phyloP scores from a whole-genome alignment of 1,140 invertebrate species.

The Drosophila kohkoa region DNA sequence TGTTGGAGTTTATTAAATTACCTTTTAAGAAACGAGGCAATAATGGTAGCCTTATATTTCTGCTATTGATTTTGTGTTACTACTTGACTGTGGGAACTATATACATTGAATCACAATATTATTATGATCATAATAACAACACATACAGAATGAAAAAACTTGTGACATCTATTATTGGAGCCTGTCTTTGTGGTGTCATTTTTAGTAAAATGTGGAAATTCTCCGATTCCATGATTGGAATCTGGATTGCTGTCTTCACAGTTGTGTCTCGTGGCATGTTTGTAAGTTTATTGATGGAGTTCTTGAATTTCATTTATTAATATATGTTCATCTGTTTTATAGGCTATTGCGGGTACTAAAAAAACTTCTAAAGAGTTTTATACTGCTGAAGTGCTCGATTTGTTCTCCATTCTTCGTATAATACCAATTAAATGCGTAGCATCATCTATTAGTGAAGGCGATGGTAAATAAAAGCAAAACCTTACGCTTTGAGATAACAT shows the following conservation, averaged over 20 bases:
- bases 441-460: neutral
- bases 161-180: too few species aligned
- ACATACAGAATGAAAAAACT: too few species aligned
- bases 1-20: too few species aligned
- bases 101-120: too few species aligned
- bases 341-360: neutral
- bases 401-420: neutral
- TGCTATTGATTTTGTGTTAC: too few species aligned
- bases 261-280: neutral
- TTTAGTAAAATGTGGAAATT: neutral
- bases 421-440: neutral
- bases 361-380: neutral
- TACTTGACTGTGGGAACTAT: too few species aligned
- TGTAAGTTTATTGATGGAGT: neutral
- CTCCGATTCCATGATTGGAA: neutral
- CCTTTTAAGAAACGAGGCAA: too few species aligned
- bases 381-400: neutral
- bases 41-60: too few species aligned
- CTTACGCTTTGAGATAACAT: too few species aligned
- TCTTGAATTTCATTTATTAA: neutral
- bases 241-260: neutral
- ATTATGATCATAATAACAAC: too few species aligned
- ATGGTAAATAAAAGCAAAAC: neutral
- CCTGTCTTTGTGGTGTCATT: neutral
- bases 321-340: neutral